Conservation (phyloP, 2,888 invertebrate species). For the Eucera pruinosa region DNA sequence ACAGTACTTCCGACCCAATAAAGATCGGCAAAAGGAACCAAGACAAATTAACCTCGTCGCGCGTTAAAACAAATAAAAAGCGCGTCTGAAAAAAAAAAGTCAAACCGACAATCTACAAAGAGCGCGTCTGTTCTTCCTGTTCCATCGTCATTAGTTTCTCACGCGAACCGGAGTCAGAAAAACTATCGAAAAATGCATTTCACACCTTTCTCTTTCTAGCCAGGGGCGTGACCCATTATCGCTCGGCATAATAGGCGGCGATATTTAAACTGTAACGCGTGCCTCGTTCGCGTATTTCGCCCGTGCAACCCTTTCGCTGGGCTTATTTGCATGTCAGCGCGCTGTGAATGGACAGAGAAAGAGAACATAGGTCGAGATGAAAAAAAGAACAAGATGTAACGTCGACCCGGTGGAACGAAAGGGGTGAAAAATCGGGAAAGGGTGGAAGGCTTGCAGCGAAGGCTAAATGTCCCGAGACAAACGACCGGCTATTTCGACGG, state of each 20-base stretch:
- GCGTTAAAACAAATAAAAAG: neutral
- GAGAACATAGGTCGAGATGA: neutral
- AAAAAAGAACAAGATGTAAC: slow-evolving; percentile 32
- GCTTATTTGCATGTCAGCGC: slow-evolving; percentile 78
- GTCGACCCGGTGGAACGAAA: slow-evolving; percentile 35
- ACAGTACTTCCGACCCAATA: too few relatives aligned
- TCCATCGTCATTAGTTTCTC: slow-evolving; percentile 37
- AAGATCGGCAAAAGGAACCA: too few relatives aligned
- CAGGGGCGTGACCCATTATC: slow-evolving; percentile 82
- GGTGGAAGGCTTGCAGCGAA: slow-evolving; percentile 55
- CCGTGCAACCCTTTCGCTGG: slow-evolving; percentile 78
- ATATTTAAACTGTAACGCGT: slow-evolving; percentile 83
- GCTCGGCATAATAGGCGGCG: slow-evolving; percentile 78
- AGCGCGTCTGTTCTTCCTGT: too few relatives aligned
- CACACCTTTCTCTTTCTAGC: slow-evolving; percentile 48
- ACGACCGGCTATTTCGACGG: slow-evolving; percentile 72
- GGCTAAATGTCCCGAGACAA: slow-evolving; percentile 57
- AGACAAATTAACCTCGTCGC: neutral
- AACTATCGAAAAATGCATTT: slow-evolving; percentile 52
- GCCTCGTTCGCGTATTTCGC: slow-evolving; percentile 33
- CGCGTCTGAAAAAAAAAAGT: neutral
- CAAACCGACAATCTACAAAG: neutral
- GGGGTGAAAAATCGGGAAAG: slow-evolving; percentile 54
- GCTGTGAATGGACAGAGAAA: neutral
- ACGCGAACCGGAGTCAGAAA: slow-evolving; percentile 46